Conservation (phyloP, 2,888 invertebrate genomes). For the Yponomeuta sedellus region DNA sequence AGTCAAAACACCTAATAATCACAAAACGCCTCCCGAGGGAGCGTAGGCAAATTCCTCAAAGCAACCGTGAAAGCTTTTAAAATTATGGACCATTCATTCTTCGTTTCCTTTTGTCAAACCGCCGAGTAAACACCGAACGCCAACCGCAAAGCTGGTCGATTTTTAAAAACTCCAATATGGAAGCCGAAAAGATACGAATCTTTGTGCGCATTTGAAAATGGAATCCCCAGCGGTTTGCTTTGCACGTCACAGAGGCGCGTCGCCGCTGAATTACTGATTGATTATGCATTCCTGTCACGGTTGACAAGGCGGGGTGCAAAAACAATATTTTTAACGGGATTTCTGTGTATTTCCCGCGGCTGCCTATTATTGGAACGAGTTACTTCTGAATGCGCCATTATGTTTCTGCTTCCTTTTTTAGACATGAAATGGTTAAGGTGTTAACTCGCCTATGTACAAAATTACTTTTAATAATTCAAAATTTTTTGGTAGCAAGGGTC, state of each 20-base stretch:
- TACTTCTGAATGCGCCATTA: neutral
- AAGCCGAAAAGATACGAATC: conserved; percentile 47
- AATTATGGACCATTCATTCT: conserved; percentile 69
- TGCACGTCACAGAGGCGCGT: conserved; percentile 47
- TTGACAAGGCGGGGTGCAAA: conserved; percentile 43
- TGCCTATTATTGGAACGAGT: neutral
- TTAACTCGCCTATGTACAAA: no score
- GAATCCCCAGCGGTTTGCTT: conserved; percentile 62
- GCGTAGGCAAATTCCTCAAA: conserved; percentile 49
- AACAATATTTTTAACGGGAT: conserved; percentile 39
- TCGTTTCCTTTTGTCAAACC: conserved; percentile 44
- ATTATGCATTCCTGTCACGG: conserved; percentile 70
- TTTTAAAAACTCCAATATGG: conserved; percentile 37
- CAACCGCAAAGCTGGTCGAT: conserved; percentile 39
- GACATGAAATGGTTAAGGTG: neutral
- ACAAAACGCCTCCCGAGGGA: conserved; percentile 45
- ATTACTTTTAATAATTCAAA: no score
- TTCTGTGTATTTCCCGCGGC: conserved; percentile 8
- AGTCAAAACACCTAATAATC: conserved; percentile 73
- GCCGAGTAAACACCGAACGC: conserved; percentile 2
- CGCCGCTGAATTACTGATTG: conserved; percentile 68
- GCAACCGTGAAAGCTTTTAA: conserved; percentile 69
- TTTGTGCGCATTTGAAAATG: conserved; percentile 48
- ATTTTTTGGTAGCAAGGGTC: no score
- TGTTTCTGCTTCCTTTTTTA: neutral